Conservation (phyloP, 1,140 invertebrate genomes). For the Wiebesia pumilae region DNA sequence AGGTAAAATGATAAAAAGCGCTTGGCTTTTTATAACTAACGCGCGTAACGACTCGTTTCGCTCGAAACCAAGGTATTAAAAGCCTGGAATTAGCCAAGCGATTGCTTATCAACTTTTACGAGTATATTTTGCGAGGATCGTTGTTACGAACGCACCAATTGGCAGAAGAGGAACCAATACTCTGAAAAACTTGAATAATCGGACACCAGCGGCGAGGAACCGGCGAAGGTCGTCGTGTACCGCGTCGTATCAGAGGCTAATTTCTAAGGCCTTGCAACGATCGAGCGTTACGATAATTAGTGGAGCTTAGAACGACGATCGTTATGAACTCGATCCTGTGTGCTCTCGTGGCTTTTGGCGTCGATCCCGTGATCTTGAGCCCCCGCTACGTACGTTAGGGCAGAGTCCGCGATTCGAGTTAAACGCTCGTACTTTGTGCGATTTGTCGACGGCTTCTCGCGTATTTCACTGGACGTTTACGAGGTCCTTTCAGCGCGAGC, state of each 20-base stretch:
- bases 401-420: too few relatives aligned
- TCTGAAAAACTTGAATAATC: background rate
- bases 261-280: background rate
- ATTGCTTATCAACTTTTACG: constrained; percentile 22
- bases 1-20: background rate
- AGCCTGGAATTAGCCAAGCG: constrained; percentile 3
- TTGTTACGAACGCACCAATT: background rate
- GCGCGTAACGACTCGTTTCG: constrained; percentile 1
- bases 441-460: too few relatives aligned
- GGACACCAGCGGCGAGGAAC: background rate
- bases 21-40: constrained; percentile 11
- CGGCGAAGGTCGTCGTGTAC: background rate
- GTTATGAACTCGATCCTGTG: background rate
- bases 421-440: too few relatives aligned
- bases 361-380: too few relatives aligned
- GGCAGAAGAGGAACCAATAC: background rate
- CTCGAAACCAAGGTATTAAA: constrained; percentile 15
- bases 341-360: background rate
- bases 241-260: too few relatives aligned
- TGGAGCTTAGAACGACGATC: background rate
- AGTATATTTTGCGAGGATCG: constrained; percentile 5
- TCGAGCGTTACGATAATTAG: background rate
- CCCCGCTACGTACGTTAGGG: too few relatives aligned
- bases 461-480: too few relatives aligned
- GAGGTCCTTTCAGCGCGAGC: too few relatives aligned